These are phyloP conservation scores for Gadopsis bispinosus DNA, from an alignment of 2,797 vertebrate genomes.

Conservation along the genomic window DNA sequence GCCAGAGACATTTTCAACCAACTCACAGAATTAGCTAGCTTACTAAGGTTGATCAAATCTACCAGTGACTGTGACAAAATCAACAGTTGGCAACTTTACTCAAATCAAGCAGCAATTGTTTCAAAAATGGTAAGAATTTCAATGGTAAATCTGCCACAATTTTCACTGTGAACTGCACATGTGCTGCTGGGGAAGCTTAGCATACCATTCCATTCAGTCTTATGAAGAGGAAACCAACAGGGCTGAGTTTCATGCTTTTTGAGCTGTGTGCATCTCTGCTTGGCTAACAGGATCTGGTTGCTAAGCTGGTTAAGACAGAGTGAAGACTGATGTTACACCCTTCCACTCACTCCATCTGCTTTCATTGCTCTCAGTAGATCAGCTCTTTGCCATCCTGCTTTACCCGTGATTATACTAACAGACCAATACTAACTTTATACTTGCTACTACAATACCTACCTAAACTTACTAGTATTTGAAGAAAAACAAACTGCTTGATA, in stretches of 20 bases:
- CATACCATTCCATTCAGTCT: not conserved
- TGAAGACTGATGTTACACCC: not conserved
- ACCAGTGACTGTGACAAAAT: not conserved
- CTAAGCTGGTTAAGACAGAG: slow-evolving; percentile 55
- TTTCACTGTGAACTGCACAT: too few species aligned
- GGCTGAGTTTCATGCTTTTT: slow-evolving; percentile 7
- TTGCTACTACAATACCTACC: not conserved
- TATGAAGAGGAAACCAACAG: not conserved
- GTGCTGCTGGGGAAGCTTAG: not conserved
- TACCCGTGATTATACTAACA: not conserved
- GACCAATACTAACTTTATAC: not conserved
- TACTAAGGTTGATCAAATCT: not conserved
- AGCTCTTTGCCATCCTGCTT: slow-evolving; percentile 4
- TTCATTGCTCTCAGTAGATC: not conserved
- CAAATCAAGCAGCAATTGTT: not conserved
- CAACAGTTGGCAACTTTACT: not conserved
- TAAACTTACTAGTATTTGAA: not conserved
- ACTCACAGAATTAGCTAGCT: not conserved
- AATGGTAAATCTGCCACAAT: not conserved
- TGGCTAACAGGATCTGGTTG: slow-evolving; percentile 60
- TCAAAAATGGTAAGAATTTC: not conserved
- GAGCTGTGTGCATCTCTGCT: slow-evolving; percentile 26
- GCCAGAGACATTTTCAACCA: not conserved
- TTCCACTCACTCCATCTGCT: slow-evolving; percentile 4
- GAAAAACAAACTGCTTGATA: not conserved